Evolutionary conservation across 2,888 invertebrate species (phyloP), one percentile per base, ranked within the genome.

Genomic region (Ormyrus labotus): DNA sequence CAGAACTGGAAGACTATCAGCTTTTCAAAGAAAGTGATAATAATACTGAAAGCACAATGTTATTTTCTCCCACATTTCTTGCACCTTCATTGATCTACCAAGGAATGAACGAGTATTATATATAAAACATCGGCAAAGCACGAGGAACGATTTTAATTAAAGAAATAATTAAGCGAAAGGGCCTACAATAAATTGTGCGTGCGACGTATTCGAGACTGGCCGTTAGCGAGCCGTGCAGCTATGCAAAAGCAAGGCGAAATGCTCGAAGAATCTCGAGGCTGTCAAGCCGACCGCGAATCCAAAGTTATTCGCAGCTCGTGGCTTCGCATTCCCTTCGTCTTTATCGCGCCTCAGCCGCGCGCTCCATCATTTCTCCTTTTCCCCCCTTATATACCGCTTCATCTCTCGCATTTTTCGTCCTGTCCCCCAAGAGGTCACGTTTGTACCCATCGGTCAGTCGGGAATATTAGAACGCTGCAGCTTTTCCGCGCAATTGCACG

Each of bases 241-340:
- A 34, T 34, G 34, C 34, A 34, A 34, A 34, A 34, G 34, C 34
- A 34, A 34, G 34, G n/a, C 55, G 55, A 55, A 55, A 55, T 55
- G 34, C 34, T 34, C 34, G 34, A 34, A 70, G 34, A 55, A 68
- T 70, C 6, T 50, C 55, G 9, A 70, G 50, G 68, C 48, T 50
- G 5, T 5, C 34, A 34, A 19, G 1, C 34, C 0, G 8, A 34
- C 57, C 57, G 57, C 69, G 11, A 13, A 48, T 70, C 60, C 64
- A 55, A 67, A 73, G 64, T 73, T 73, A 64, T 73, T 73, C 48
- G 48, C 51, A 50, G 50, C 48, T 65, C 48, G 57, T 9, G 65
- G n/a, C 58, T 57, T 65, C 10, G 65, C 65, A 65, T 74, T 65
- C 13, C 47, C 19, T 50, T 69, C 50, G 55, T 55, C 69, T 63